These are phyloP conservation scores for Strigamia crassipes DNA, from an alignment of 2,888 invertebrate genomes.

Conservation along the genomic window DNA sequence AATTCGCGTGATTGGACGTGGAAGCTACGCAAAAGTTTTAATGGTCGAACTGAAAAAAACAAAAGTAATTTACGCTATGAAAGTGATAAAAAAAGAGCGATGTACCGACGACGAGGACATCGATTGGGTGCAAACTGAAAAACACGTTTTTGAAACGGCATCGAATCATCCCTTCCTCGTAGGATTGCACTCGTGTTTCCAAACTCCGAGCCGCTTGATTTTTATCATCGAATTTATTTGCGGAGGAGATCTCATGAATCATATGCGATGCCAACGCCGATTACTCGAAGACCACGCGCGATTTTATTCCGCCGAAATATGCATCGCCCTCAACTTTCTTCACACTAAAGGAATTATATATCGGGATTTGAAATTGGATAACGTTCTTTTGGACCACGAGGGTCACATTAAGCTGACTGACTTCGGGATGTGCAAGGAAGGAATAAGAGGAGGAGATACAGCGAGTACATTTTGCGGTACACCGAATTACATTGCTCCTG, in stretches of 20 bases:
- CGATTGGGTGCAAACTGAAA: conserved; percentile 93
- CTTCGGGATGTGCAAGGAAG: conserved; percentile 99
- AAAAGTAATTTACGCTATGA: conserved; percentile 98
- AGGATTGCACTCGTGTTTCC: conserved; percentile 99
- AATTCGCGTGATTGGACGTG: conserved; percentile 96
- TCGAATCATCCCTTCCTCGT: conserved; percentile 99
- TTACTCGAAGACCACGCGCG: conserved; percentile 86
- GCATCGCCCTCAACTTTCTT: conserved; percentile 94
- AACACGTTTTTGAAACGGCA: conserved; percentile 99
- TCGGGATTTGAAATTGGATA: conserved; percentile 94
- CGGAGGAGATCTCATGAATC: conserved; percentile 96
- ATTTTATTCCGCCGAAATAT: conserved; percentile 99
- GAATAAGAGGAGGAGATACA: conserved; percentile 89
- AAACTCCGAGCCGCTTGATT: conserved; percentile 90
- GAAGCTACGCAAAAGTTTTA: conserved; percentile 98
- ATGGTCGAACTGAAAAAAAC: conserved; percentile 97
- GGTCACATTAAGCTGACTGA: conserved; percentile 99
- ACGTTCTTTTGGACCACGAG: conserved; percentile 96
- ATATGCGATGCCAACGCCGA: conserved; percentile 97
- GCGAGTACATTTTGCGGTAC: conserved; percentile 92
- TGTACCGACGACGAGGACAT: conserved; percentile 98
- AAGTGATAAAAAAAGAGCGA: conserved; percentile 98
- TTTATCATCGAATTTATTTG: conserved; percentile 99
- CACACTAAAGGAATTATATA: conserved; percentile 98
- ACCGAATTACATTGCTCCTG: conserved; percentile 99